phyloP scores from a whole-genome alignment of 2,888 invertebrate genomes.

The Exocentrus adspersus region DNA sequence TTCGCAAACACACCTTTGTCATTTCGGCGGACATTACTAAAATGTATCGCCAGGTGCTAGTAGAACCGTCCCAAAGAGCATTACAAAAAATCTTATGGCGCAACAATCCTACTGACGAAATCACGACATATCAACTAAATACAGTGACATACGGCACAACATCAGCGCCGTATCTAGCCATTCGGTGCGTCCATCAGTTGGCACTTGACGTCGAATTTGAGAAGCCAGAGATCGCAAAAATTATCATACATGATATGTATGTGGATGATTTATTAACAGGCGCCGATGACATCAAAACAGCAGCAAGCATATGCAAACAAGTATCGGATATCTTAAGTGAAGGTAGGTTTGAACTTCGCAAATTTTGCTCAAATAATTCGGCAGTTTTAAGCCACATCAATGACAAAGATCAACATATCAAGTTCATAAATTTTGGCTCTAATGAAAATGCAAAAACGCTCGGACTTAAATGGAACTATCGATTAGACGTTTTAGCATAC shows the following conservation, averaged over 20 bases:
- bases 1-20: background rate
- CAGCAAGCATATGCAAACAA: background rate
- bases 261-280: constrained; percentile 18
- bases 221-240: too few relatives aligned
- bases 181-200: background rate
- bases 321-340: constrained; percentile 16
- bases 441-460: constrained; percentile 34
- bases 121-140: background rate
- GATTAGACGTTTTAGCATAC: constrained; percentile 22
- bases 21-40: background rate
- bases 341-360: too few relatives aligned
- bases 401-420: background rate
- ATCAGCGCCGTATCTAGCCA: constrained; percentile 6
- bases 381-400: constrained; percentile 20
- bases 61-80: too few relatives aligned
- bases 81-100: background rate
- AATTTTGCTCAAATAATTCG: constrained; percentile 27
- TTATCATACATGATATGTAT: constrained; percentile 3
- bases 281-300: background rate
- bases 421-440: constrained; percentile 26
- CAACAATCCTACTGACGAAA: background rate
- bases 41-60: background rate
- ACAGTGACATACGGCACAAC: too few relatives aligned
- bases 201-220: background rate
- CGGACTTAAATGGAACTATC: constrained; percentile 32